Conservation (phyloP, 2,888 invertebrate species). For the Myopa testacea region DNA sequence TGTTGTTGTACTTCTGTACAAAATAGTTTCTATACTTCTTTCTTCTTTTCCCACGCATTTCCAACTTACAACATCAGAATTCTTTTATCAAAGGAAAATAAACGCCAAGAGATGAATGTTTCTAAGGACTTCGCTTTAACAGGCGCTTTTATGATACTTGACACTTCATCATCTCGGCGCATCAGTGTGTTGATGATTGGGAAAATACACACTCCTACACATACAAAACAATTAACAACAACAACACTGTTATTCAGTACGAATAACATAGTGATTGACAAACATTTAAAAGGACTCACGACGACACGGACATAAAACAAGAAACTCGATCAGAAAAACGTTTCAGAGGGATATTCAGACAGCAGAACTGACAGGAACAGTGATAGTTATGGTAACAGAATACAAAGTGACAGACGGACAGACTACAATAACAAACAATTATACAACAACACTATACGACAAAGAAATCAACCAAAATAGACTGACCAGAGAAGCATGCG, state of each 20-base stretch:
- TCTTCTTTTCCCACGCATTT: not conserved
- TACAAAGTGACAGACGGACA: not conserved
- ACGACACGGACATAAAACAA: not conserved
- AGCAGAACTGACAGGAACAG: not conserved
- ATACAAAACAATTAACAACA: conserved; percentile 17
- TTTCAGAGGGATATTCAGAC: not conserved
- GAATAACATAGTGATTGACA: not conserved
- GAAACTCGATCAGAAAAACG: not conserved
- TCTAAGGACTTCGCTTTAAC: not conserved
- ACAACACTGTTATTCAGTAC: not conserved
- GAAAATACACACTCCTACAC: not conserved
- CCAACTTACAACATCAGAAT: not conserved
- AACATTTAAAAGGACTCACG: not conserved
- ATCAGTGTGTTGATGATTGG: conserved; percentile 24
- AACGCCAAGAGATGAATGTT: conserved; percentile 12
- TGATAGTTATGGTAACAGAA: not conserved
- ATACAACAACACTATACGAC: too few relatives aligned
- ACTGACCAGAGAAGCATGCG: too few relatives aligned
- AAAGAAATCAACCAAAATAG: too few relatives aligned
- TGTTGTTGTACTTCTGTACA: too few relatives aligned
- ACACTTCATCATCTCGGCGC: conserved; percentile 13
- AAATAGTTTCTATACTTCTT: not conserved
- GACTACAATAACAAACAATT: too few relatives aligned
- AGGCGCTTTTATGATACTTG: conserved; percentile 15
- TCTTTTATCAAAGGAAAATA: too few relatives aligned